Base-by-base conservation (phyloP, 2,888 invertebrate genomes). In the Cephus nigrinus region DNA sequence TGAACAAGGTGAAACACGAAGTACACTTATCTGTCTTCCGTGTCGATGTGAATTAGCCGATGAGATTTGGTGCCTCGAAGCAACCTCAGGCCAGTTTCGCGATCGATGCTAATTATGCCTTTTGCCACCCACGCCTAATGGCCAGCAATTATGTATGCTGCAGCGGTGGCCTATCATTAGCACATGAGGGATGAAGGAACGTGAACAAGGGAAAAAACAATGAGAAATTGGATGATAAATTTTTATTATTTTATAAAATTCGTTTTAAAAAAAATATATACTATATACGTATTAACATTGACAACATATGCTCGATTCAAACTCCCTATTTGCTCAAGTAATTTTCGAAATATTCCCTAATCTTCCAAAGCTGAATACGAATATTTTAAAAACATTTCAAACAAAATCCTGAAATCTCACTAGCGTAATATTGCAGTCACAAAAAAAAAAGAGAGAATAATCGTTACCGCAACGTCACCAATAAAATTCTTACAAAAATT, bases 61-160 rank as follows among this genome's bases (percentile, higher is more conserved):
- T 71, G 71, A 15, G 71, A 31, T 33, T 31, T 33, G 31, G 31
- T 23, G 71, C 71, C 15, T 71, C 71, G 31, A 71, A 33, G 23
- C 55, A 55, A 71, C 71, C 31, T 71, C 71, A 69, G 35, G 55
- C 77, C 36, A 75, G 73, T 80, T 81, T 76, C 55, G 72, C 80
- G 81, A 80, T 81, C 79, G 79, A 80, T 80, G 79, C 77, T 81
- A 81, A 81, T 81, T 81, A 80, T 76, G 78, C 75, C 76, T 33
- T 36, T 35, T 35, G 23, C 74, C 35, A 35, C 74, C 74, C 74
- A 30, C 74, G 35, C 74, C 33, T 74, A 74, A 74, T 35, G 33
- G 35, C 33, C 74, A 12, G 30, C 34, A 30, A 30, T 33, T 36
- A 33, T 23, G 74, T n/a, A 30, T 23, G 30, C 34, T 55, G 74